phyloP scores from a whole-genome alignment of 2,888 invertebrate species.

The Anthrax anthrax region DNA sequence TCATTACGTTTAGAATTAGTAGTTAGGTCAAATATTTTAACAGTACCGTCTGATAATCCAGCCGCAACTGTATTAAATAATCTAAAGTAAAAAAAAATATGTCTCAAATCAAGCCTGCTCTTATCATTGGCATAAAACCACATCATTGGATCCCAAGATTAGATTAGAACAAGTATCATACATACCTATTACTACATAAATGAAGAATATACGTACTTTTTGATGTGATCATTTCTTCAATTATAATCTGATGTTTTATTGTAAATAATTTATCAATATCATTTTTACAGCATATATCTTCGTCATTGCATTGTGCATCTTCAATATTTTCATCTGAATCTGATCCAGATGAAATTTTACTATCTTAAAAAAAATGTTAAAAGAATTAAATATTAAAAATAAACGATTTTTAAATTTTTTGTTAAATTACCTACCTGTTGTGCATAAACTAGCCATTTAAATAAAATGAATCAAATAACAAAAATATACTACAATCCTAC shows the following conservation, averaged over 20 bases:
- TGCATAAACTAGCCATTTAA: too few species aligned
- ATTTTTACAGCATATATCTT: conserved; percentile 21
- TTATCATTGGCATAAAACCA: too few species aligned
- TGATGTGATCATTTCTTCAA: conserved; percentile 40
- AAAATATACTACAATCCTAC: too few species aligned
- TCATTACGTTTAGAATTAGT: conserved; percentile 19
- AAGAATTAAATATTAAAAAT: too few species aligned
- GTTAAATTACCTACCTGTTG: too few species aligned
- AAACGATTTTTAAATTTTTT: too few species aligned
- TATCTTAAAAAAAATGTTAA: too few species aligned
- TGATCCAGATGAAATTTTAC: too few species aligned
- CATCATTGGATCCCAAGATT: too few species aligned
- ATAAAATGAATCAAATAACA: too few species aligned
- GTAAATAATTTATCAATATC: conserved; percentile 23
- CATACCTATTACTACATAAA: conserved; percentile 42
- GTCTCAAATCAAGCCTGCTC: not conserved
- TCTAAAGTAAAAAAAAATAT: conserved; percentile 7
- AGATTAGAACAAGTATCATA: not conserved
- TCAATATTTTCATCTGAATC: conserved; percentile 12
- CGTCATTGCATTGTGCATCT: conserved; percentile 21
- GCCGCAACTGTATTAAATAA: conserved; percentile 35
- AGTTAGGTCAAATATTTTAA: conserved; percentile 37
- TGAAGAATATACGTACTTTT: conserved; percentile 46
- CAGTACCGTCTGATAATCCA: conserved; percentile 36
- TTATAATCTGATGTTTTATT: conserved; percentile 19